A percentile compares a stretch with the other conserved stretches of the same genome.
These are phyloP conservation scores for Andrena flavipes DNA, from an alignment of 2,888 invertebrate species.

Conservation along the genomic window DNA sequence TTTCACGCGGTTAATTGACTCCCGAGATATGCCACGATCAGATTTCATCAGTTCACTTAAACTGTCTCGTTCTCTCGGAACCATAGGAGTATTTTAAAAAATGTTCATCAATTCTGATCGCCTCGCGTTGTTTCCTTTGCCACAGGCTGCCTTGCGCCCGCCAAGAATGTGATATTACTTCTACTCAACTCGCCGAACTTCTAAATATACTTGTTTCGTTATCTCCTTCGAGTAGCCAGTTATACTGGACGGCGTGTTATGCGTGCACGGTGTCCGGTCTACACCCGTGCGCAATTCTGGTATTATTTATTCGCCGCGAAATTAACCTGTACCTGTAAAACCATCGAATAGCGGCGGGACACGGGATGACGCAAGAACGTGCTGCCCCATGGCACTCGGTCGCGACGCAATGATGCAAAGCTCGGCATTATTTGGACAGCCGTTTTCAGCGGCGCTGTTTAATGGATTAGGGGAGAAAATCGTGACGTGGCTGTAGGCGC, in stretches of 20 bases:
- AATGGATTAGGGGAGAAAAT: constrained; percentile 50
- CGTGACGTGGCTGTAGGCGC: constrained; percentile 27
- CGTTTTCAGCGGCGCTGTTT: constrained; percentile 29
- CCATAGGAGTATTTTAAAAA: not conserved
- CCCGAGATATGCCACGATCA: not conserved
- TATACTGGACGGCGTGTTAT: not conserved
- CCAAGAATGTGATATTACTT: not conserved
- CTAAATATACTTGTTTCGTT: constrained; percentile 17
- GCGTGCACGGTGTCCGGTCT: not conserved
- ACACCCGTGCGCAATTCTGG: not conserved
- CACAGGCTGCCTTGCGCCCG: not conserved
- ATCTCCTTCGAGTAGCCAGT: not conserved
- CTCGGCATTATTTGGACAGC: constrained; percentile 36
- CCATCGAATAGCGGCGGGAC: not conserved
- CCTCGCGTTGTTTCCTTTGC: constrained; percentile 6
- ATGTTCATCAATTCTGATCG: not conserved
- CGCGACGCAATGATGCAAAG: constrained; percentile 6
- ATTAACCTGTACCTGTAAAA: not conserved
- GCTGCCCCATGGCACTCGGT: not conserved
- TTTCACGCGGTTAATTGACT: constrained; percentile 6
- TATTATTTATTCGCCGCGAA: not conserved
- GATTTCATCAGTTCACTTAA: not conserved
- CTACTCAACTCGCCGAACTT: not conserved
- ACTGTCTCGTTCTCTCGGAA: too few relatives aligned
- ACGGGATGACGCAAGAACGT: constrained; percentile 2